Conservation (phyloP, 2,888 invertebrate species). For the Drosophila heteroneura region DNA sequence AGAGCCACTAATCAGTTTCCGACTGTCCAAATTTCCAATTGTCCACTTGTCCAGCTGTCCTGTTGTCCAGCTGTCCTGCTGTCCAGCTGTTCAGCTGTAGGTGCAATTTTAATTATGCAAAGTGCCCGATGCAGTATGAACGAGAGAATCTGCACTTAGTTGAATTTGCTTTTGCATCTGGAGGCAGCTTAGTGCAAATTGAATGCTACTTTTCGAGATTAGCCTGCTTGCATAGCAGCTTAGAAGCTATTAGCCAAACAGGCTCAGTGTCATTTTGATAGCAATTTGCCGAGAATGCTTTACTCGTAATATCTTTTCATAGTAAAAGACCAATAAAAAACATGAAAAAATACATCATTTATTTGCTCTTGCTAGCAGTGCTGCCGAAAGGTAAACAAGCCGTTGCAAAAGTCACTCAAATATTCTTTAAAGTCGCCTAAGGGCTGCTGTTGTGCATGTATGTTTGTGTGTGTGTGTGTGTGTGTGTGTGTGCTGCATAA, state of each 20-base stretch:
- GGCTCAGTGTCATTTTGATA: constrained; percentile 22
- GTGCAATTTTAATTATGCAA: constrained; percentile 57
- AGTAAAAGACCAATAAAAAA: constrained; percentile 1
- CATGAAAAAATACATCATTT: constrained; percentile 7
- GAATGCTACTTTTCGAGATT: constrained; percentile 34
- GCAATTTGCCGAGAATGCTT: background rate
- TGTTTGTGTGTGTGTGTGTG: background rate
- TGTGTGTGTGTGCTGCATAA: constrained; percentile 3
- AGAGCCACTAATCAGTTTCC: constrained; percentile 30
- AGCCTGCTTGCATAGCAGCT: constrained; percentile 28
- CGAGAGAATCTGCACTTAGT: constrained; percentile 9
- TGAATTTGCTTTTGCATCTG: constrained; percentile 10
- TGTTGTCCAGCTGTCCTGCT: background rate
- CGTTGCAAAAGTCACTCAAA: constrained; percentile 34
- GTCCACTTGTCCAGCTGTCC: background rate
- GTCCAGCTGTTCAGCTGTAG: constrained; percentile 23
- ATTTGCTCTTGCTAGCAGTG: constrained; percentile 4
- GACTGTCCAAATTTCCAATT: background rate
- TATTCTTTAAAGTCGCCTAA: constrained; percentile 37
- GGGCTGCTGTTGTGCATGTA: constrained; percentile 8
- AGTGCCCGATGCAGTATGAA: constrained; percentile 43
- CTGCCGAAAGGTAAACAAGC: constrained; percentile 16
- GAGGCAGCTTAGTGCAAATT: constrained; percentile 41
- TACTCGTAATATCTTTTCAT: constrained; percentile 10
- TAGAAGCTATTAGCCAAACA: constrained; percentile 39